Evolutionary conservation across 1,140 invertebrate genomes (phyloP).

Genomic region (Macrosteles quadrilineatus): DNA sequence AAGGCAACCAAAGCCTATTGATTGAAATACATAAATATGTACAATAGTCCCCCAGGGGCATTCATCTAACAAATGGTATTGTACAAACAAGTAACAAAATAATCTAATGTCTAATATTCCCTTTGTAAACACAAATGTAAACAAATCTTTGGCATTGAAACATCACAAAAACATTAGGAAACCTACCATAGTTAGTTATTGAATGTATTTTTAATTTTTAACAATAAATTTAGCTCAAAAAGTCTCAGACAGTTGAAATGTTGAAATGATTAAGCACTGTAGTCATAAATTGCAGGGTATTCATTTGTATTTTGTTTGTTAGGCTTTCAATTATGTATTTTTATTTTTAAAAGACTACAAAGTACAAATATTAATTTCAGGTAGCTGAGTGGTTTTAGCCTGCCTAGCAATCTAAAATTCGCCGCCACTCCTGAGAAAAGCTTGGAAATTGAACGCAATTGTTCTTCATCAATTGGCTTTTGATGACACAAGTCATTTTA

Average conservation of each 20-base stretch:
- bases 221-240: background rate
- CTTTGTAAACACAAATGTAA: background rate
- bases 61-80: too few species aligned
- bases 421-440: too few species aligned
- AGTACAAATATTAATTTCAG: background rate
- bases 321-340: background rate
- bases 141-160: constrained; percentile 19
- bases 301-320: background rate
- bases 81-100: constrained; percentile 19
- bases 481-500: too few species aligned
- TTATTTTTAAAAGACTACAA: background rate
- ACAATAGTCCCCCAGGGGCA: too few species aligned
- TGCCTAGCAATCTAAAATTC: too few species aligned
- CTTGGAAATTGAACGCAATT: too few species aligned
- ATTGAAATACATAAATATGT: too few species aligned
- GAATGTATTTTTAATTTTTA: background rate
- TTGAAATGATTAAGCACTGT: background rate
- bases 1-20: too few species aligned
- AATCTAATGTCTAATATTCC: background rate
- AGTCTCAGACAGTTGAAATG: background rate
- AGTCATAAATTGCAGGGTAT: background rate
- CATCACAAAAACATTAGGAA: constrained; percentile 5
- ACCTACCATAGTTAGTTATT: background rate
- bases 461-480: too few species aligned
- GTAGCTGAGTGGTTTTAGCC: too few species aligned